A percentile compares a stretch with the other conserved stretches of the same genome.
phyloP scores from a whole-genome alignment of 2,113 vertebrate species.

The Leptocoma aspasia region DNA sequence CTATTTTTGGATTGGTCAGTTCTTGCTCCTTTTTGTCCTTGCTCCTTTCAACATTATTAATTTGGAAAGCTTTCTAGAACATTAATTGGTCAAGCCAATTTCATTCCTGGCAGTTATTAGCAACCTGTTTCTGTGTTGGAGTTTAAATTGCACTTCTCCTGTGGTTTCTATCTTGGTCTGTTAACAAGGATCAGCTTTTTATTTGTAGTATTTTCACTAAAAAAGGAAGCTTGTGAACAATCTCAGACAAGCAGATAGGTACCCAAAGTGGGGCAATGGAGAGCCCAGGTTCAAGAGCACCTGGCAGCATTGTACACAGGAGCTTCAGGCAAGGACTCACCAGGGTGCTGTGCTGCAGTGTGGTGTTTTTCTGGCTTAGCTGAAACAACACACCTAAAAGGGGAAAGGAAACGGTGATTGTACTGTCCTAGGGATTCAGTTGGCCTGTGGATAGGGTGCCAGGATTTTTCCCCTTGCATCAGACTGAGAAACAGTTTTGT shows the following conservation, averaged over 20 bases:
- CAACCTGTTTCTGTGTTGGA: background rate
- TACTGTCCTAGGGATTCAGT: background rate
- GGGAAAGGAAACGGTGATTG: background rate
- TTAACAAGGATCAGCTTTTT: background rate
- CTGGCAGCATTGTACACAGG: background rate
- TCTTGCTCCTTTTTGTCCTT: background rate
- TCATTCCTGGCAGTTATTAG: background rate
- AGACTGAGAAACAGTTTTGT: background rate
- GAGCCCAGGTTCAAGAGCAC: background rate
- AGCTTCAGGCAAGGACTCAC: accelerated
- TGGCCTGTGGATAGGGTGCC: background rate
- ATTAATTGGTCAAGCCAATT: background rate
- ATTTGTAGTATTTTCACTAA: background rate
- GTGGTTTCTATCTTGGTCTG: background rate
- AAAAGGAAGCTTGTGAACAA: background rate
- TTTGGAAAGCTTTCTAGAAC: background rate
- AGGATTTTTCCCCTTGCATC: background rate
- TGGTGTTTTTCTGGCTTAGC: background rate
- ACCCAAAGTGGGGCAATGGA: background rate
- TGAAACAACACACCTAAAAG: background rate
- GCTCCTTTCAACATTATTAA: background rate
- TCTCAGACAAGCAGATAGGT: background rate
- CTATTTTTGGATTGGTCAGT: background rate
- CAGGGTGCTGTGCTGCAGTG: background rate
- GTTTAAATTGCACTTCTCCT: background rate